Evolutionary conservation across 1,140 invertebrate genomes (phyloP), one percentile per base, ranked within the genome.

Genomic region (Bathynomus jamesi): DNA sequence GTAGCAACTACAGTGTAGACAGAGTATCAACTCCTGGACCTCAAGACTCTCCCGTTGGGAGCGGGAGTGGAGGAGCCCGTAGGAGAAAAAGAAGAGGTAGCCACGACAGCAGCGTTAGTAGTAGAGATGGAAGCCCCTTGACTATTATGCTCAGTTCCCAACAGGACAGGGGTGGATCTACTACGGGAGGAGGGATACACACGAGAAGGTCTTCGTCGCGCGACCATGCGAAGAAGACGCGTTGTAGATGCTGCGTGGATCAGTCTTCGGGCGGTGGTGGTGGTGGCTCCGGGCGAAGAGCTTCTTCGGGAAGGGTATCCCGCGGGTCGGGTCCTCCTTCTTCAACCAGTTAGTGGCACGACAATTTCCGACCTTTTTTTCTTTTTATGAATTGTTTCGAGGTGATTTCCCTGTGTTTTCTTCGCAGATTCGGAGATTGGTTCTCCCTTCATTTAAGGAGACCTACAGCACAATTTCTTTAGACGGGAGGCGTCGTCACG

Each of bases 221-320:
- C 0, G 84, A 84, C 11, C 83, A 85, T 68, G 83, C 85, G 11
- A 85, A 85, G 63, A 86, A 85, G 68, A 83, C 82, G 3, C 85
- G 85, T 72, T 81, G 82, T 0, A 85, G 85, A 68, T 86, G 85
- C 72, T 84, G 84, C 40, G 40, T 53, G 11, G 40, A 53, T 53
- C 40, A 53, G 40, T 53, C 40, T 11, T 53, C 40, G 11, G 11
- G 11, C 11, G 21, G 11, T 17, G 40, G 11, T 5, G 21, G 11
- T 53, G 5, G 13, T 17, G 40, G 40, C 1, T 11, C 11, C 40
- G 5, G 40, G 13, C 13, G 21, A 17, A 53, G 40, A 53, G 21
- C 11, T 17, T 17, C 40, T 5, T 53, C 40, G 13, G 40, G 40
- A 21, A 53, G 40, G 21, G 40, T 53, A 11, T 53, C 40, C 40